Percentiles rank a stretch among this genome's conserved stretches.
These are phyloP conservation scores for Heliconius hortense DNA, from an alignment of 2,888 invertebrate genomes.

Conservation along the genomic window DNA sequence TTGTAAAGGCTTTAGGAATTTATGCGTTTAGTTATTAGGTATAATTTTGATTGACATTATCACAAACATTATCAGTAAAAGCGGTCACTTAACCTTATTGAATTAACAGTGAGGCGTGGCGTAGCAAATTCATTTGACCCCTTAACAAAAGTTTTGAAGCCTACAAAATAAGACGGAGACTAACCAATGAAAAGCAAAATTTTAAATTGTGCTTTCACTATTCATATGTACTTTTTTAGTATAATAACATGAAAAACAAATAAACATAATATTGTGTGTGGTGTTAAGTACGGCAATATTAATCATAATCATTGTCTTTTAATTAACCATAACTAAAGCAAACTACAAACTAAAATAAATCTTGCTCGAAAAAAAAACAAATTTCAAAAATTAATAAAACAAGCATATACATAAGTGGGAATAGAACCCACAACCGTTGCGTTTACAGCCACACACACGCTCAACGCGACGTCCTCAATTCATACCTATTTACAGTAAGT, in stretches of 20 bases:
- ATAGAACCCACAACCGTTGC: too few species aligned
- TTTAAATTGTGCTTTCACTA: not conserved
- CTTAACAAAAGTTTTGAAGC: conserved; percentile 30
- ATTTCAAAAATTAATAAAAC: too few species aligned
- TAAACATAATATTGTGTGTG: too few species aligned
- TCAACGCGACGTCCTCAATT: not conserved
- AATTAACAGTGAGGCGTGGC: conserved; percentile 23
- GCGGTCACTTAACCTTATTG: not conserved
- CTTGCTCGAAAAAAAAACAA: too few species aligned
- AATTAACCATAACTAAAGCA: too few species aligned
- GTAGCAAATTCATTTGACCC: conserved; percentile 36
- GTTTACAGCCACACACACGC: too few species aligned
- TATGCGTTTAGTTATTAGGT: not conserved
- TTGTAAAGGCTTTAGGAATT: not conserved
- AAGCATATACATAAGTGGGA: too few species aligned
- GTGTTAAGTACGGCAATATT: too few species aligned
- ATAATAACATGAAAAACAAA: too few species aligned
- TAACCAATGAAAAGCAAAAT: not conserved
- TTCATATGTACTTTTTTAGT: too few species aligned
- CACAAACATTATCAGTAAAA: not conserved
- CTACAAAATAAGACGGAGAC: conserved; percentile 16
- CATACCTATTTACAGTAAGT: not conserved
- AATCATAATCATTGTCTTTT: too few species aligned
- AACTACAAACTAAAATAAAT: too few species aligned
- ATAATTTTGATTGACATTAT: not conserved